A percentile compares a stretch with the other conserved stretches of the same genome.
Conservation (phyloP, 2,797 vertebrate species). For the Vultur gryphus region DNA sequence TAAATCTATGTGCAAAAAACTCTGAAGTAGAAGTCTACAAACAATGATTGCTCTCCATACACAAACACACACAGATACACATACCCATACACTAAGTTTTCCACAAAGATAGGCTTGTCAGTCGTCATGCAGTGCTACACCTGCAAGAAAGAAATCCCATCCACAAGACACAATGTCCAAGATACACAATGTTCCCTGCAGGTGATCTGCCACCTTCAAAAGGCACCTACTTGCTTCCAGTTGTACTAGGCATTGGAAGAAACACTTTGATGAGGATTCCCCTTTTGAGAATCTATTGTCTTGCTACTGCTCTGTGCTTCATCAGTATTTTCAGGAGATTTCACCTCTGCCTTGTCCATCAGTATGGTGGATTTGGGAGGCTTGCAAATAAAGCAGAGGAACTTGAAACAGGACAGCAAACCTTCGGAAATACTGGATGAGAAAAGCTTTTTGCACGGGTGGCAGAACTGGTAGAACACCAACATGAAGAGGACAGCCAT, state of each 20-base stretch:
- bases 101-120: neutral
- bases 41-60: neutral
- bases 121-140: neutral
- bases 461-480: constrained; percentile 95
- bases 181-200: neutral
- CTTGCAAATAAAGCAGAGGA: constrained; percentile 75
- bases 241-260: constrained; percentile 68
- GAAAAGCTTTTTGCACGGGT: constrained; percentile 93
- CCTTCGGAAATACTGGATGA: constrained; percentile 85
- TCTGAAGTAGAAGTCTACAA: neutral
- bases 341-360: constrained; percentile 59
- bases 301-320: constrained; percentile 56
- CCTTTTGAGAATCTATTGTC: constrained; percentile 69
- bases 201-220: neutral
- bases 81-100: neutral
- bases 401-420: constrained; percentile 80
- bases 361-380: constrained; percentile 30
- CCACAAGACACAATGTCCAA: constrained; percentile 10
- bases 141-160: constrained; percentile 26
- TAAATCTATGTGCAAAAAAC: neutral
- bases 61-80: neutral
- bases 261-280: constrained; percentile 64
- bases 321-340: constrained; percentile 35
- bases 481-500: constrained; percentile 92
- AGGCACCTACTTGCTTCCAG: constrained; percentile 16